phyloP scores from a whole-genome alignment of 2,888 invertebrate genomes.

The Sinotaia quadrata region DNA sequence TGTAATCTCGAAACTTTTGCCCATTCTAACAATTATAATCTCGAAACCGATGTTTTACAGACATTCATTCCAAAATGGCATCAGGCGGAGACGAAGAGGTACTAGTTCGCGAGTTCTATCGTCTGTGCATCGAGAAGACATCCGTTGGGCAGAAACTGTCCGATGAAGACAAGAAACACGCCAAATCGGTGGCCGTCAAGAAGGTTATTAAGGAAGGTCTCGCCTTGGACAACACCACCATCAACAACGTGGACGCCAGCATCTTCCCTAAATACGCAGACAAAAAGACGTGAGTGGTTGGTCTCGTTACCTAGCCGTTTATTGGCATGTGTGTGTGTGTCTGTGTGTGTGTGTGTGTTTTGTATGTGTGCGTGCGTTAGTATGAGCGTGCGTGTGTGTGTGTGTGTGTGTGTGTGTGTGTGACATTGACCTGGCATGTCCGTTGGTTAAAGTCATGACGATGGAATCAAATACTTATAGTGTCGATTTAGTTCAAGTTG shows the following conservation, averaged over 20 bases:
- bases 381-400: background rate
- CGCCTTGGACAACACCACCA: background rate
- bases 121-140: conserved; percentile 22
- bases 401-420: conserved; percentile 1
- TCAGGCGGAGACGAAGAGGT: conserved; percentile 2
- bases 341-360: background rate
- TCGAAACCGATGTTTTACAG: no score
- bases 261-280: conserved; percentile 19
- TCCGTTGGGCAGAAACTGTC: conserved; percentile 19
- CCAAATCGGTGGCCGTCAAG: conserved; percentile 9
- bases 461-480: no score
- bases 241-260: conserved; percentile 18
- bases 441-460: no score
- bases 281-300: conserved; percentile 14
- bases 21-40: no score
- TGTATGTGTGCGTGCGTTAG: no score
- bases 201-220: conserved; percentile 12
- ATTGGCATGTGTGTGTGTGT: background rate
- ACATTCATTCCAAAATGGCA: background rate
- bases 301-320: background rate
- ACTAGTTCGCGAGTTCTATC: conserved; percentile 9
- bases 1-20: no score
- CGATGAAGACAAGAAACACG: conserved; percentile 8
- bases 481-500: no score
- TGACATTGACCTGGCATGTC: background rate